A percentile compares a stretch with the other conserved stretches of the same genome.
These are phyloP conservation scores for Dufourea novaeangliae DNA, from an alignment of 1,140 invertebrate genomes.

Conservation along the genomic window DNA sequence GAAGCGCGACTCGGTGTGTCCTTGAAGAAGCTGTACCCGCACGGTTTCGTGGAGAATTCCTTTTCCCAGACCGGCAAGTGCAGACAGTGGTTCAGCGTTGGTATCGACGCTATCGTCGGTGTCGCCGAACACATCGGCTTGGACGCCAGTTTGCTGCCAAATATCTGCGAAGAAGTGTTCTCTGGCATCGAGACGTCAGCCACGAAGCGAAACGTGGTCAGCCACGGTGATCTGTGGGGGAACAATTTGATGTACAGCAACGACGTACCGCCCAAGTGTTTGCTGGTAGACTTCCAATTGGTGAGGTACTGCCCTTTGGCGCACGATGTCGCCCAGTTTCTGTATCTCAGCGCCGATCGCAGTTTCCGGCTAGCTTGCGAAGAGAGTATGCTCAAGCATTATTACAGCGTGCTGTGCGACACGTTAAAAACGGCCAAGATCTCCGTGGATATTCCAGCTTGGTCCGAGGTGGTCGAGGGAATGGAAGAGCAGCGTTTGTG, in stretches of 20 bases:
- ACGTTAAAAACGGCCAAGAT: constrained; percentile 37
- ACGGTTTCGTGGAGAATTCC: constrained; percentile 80
- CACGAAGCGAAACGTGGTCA: constrained; percentile 82
- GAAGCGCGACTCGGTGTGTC: constrained; percentile 78
- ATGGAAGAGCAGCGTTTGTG: constrained; percentile 73
- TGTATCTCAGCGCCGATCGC: constrained; percentile 73
- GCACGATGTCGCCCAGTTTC: constrained; percentile 78
- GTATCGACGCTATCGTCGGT: constrained; percentile 61
- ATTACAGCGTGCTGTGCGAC: constrained; percentile 70
- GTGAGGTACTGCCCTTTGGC: constrained; percentile 81
- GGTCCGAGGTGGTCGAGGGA: constrained; percentile 69
- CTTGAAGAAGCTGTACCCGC: constrained; percentile 76
- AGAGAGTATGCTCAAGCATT: constrained; percentile 71
- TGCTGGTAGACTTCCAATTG: constrained; percentile 84
- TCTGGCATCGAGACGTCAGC: constrained; percentile 79
- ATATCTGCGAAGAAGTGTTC: constrained; percentile 74
- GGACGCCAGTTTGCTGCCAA: constrained; percentile 67
- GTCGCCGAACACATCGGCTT: constrained; percentile 68
- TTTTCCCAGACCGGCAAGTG: constrained; percentile 72
- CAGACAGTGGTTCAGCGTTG: constrained; percentile 63
- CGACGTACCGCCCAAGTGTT: constrained; percentile 76
- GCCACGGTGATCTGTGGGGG: constrained; percentile 85
- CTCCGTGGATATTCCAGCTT: constrained; percentile 58
- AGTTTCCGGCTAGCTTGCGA: constrained; percentile 68
- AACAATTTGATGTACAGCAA: constrained; percentile 84